Evolutionary conservation across 2,113 vertebrate genomes (phyloP), one percentile per base, ranked within the genome.

Genomic region (Tricholaema leucomelas): DNA sequence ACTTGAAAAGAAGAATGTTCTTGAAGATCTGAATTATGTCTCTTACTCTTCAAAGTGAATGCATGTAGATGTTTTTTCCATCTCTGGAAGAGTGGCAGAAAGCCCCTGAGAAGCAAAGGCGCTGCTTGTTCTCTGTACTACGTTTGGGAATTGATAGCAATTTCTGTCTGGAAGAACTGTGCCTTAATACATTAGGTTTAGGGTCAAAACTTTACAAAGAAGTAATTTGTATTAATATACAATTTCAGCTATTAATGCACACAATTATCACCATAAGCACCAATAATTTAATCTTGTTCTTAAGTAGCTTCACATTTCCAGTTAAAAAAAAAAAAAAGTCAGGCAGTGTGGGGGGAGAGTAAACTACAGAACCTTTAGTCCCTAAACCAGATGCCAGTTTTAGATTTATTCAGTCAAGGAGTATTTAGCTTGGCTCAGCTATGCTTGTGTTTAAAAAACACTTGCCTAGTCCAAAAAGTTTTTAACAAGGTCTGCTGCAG

Each of bases 361-460:
- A 93, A 96, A 96, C 88, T 91, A 79, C 75, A 96, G 95, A 96
- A 94, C 66, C 95, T 94, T 97, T 88, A 92, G 97, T 97, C 96
- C 97, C 97, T 91, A 91, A 96, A 97, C 96, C 80, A 95, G 89
- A 97, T 97, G 97, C 97, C 97, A 97, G 81, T 92, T 95, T 95
- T 93, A 91, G 95, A 95, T 96, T 97, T 95, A 94, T 94, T 95
- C 94, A 96, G 96, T 95, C 97, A 97, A 95, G 91, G 92, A 97
- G 78, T 98, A 97, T 98, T 98, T 98, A 95, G 93, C 91, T 98
- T 98, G 98, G 97, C 98, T 97, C 91, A 63, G 84, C 50, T 79
- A 69, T 13, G 65, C 86, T 94, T 88, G 58, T 66, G 65, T 94
- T 98, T 94, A 97, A 97, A 97, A 97, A 97, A 97, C 96, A 97